A percentile compares a stretch with the other conserved stretches of the same genome.
phyloP scores from a whole-genome alignment of 2,113 vertebrate species.

The Promerops cafer region DNA sequence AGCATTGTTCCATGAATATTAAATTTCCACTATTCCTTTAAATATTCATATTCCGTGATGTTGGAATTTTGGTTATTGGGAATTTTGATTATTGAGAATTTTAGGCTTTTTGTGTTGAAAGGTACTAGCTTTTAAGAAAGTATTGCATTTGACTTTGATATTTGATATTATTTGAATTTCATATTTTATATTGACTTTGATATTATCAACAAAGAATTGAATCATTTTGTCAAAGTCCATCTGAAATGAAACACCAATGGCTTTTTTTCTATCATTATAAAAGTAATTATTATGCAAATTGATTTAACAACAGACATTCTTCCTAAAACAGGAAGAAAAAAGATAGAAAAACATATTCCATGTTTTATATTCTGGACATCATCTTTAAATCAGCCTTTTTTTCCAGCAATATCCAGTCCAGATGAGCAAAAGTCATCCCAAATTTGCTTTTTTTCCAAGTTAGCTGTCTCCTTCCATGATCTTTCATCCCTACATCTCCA shows the following conservation, averaged over 20 bases:
- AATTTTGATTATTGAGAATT: no score
- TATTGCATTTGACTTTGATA: no score
- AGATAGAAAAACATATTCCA: background rate
- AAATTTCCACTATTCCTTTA: background rate
- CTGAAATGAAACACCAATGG: background rate
- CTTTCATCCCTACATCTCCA: background rate
- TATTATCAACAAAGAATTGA: background rate
- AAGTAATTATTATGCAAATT: background rate
- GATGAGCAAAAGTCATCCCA: background rate
- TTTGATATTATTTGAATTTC: no score
- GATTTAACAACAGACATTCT: background rate
- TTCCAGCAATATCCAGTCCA: background rate
- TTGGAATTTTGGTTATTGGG: no score
- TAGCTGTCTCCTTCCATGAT: background rate
- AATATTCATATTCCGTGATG: fast-evolving
- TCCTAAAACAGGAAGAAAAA: background rate
- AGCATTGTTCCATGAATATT: background rate
- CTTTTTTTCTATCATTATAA: background rate
- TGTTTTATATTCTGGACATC: background rate
- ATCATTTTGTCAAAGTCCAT: background rate
- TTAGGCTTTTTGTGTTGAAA: no score
- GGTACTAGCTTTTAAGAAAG: no score
- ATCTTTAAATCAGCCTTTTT: background rate
- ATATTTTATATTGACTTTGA: no score
- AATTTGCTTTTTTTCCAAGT: background rate